Base-by-base conservation (phyloP, 2,113 vertebrate species). In the Hystrix cristata region DNA sequence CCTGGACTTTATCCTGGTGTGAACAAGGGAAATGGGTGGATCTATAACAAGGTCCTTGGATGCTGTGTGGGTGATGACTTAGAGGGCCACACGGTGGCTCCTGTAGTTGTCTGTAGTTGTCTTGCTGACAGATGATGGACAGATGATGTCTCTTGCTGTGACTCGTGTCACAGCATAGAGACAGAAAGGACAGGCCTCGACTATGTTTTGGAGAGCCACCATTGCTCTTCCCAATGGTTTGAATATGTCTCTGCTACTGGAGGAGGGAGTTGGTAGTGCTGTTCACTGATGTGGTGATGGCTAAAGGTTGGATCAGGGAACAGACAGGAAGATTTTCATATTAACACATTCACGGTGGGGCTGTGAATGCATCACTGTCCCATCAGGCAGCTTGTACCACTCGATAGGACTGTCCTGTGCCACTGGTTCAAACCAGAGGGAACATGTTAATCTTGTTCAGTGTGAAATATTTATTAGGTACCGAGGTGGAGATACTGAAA, bases 261-360 rank as follows among this genome's bases (percentile, higher is more conserved):
- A 18, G 71, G 21, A 59, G 29, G 21, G n/a, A 43, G n/a, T 57
- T 72, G 29, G 8, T n/a, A 43, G 43, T 72, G 11, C 27, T 46
- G 1, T 82, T 69, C 15, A 5, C 5, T 55, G 69, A 87, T 27
- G 10, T 16, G 34, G 29, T 7, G 23, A 65, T 64, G 21, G 29
- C 34, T 19, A 83, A 23, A 62, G 55, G 18, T 55, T 81, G 19
- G 81, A n/a, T 16, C 31, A 64, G n/a, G 53, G 38, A 29, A 48
- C 88, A 94, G 65, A 78, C 0, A 4, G 80, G 48, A 93, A n/a
- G 11, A 9, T 23, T 94, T 96, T 91, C 43, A 14, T 82, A 87
- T 89, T 64, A 78, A 2, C 46, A 78, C 13, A 48, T 51, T 78
- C 46, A 72, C 31, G 27, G 7, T 16, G 74, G 48, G 46, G 46